Evolutionary conservation across 1,140 invertebrate genomes (phyloP).

Genomic region (Calycopis cecrops): DNA sequence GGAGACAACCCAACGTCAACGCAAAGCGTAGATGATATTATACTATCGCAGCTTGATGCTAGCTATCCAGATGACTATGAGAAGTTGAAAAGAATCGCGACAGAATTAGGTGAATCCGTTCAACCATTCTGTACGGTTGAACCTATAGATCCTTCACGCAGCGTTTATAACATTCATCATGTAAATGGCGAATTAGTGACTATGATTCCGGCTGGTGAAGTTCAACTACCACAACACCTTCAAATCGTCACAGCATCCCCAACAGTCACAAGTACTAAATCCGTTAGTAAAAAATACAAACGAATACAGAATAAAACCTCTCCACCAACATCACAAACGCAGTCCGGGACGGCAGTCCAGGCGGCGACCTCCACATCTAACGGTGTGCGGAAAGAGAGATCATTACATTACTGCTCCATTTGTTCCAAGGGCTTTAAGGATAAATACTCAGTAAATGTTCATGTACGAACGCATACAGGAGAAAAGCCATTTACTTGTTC

Average conservation of each 20-base stretch:
- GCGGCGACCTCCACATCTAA: constrained; percentile 75
- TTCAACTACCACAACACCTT: constrained; percentile 68
- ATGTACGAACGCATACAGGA: constrained; percentile 92
- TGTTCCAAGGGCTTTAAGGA: constrained; percentile 96
- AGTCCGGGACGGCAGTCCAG: constrained; percentile 53
- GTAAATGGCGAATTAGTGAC: constrained; percentile 69
- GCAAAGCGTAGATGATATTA: constrained; percentile 82
- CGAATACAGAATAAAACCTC: constrained; percentile 62
- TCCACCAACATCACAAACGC: constrained; percentile 50
- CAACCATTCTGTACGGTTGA: constrained; percentile 83
- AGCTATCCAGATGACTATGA: constrained; percentile 84
- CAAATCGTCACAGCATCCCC: constrained; percentile 69
- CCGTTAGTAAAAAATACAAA: constrained; percentile 73
- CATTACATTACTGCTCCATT: constrained; percentile 92
- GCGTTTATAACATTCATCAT: constrained; percentile 73
- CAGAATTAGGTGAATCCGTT: constrained; percentile 82
- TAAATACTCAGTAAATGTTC: constrained; percentile 94
- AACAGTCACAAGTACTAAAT: constrained; percentile 74
- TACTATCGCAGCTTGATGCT: constrained; percentile 81
- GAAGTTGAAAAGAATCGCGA: constrained; percentile 83
- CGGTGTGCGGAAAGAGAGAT: constrained; percentile 85
- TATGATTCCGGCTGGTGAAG: constrained; percentile 65
- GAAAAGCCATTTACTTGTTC: constrained; percentile 94
- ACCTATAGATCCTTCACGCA: constrained; percentile 67
- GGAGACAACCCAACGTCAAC: constrained; percentile 77